Evolutionary conservation across 2,888 invertebrate species (phyloP).

Genomic region (Panzeria rudis): DNA sequence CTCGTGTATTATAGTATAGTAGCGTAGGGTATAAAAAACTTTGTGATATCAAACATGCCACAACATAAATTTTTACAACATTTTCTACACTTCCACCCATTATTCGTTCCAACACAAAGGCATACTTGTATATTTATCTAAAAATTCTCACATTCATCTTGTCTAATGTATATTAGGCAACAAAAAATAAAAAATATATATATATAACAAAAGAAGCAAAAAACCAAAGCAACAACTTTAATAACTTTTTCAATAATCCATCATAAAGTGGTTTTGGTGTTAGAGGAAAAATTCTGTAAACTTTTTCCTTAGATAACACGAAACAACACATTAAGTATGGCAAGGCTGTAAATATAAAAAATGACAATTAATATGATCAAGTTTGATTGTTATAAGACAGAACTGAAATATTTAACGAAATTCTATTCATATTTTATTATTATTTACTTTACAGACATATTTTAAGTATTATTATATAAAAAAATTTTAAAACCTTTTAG

Average conservation of each 20-base stretch:
- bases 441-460: not conserved
- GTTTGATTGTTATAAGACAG: not conserved
- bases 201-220: not conserved
- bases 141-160: slow-evolving; percentile 54
- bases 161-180: slow-evolving; percentile 57
- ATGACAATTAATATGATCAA: slow-evolving; percentile 7
- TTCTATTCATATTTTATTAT: not conserved
- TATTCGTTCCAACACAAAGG: slow-evolving; percentile 9
- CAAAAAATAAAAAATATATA: slow-evolving; percentile 12
- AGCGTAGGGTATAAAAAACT: slow-evolving; percentile 38
- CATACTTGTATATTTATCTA: not conserved
- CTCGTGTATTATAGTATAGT: not conserved
- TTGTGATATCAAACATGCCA: slow-evolving; percentile 69
- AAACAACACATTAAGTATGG: not conserved
- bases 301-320: not conserved
- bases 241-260: slow-evolving; percentile 75
- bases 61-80: slow-evolving; percentile 67
- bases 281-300: slow-evolving; percentile 1
- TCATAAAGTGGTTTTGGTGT: slow-evolving; percentile 72
- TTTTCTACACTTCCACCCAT: slow-evolving; percentile 29
- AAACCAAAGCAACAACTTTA: slow-evolving; percentile 55
- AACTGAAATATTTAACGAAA: not conserved
- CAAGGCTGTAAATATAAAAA: not conserved
- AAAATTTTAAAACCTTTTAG: too few relatives aligned
- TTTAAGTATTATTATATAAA: too few relatives aligned